phyloP scores from a whole-genome alignment of 53 echinoderm and acorn worm species.

The Hippasteria phrygiana region DNA sequence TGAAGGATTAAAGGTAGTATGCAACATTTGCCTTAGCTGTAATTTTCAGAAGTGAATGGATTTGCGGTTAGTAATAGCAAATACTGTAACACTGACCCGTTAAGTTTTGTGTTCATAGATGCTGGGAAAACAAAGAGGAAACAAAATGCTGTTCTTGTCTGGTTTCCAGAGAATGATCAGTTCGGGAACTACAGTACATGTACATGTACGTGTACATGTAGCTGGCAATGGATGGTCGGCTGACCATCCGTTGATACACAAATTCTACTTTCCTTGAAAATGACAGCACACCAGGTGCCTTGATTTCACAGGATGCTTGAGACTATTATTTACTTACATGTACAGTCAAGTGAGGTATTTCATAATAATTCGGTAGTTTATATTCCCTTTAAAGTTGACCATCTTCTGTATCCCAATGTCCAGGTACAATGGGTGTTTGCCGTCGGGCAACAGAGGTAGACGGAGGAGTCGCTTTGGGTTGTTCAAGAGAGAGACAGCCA shows the following conservation, averaged over 20 bases:
- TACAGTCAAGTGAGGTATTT: too few relatives aligned
- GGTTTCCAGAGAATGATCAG: neutral
- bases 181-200: neutral
- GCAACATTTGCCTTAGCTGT: too few relatives aligned
- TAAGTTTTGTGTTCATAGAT: too few relatives aligned
- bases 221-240: neutral
- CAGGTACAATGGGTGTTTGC: constrained; percentile 98
- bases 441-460: constrained; percentile 93
- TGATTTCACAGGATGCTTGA: too few relatives aligned
- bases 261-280: too few relatives aligned
- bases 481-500: constrained; percentile 80
- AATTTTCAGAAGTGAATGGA: too few relatives aligned
- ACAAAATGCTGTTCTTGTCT: neutral
- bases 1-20: too few relatives aligned
- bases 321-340: too few relatives aligned
- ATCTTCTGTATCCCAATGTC: neutral
- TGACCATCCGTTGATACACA: neutral
- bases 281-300: too few relatives aligned
- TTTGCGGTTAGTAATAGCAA: too few relatives aligned
- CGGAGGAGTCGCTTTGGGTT: constrained; percentile 89
- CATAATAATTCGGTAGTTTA: neutral
- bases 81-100: too few relatives aligned
- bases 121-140: too few relatives aligned
- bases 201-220: constrained; percentile 23
- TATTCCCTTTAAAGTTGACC: neutral